A percentile compares a stretch with the other conserved stretches of the same genome.
Evolutionary conservation across 2,797 vertebrate genomes (phyloP).

Genomic region (Australoheros facetus): DNA sequence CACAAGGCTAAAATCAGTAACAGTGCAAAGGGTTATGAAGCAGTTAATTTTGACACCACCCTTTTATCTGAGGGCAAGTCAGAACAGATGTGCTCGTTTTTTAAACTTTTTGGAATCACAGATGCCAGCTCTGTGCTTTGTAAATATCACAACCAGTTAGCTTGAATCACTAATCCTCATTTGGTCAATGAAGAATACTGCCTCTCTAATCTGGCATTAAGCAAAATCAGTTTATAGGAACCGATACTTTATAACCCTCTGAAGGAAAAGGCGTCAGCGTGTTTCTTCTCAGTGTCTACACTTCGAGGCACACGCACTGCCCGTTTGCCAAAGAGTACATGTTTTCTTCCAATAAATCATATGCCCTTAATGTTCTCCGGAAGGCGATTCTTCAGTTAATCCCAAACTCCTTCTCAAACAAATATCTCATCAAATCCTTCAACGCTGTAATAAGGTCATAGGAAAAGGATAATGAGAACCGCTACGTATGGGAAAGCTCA

Average conservation of each 20-base stretch:
- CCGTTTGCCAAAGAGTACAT: neutral
- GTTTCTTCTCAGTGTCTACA: neutral
- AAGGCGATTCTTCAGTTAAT: conserved; percentile 58
- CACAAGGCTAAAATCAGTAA: neutral
- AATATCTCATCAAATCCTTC: conserved; percentile 72
- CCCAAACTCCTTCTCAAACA: conserved; percentile 57
- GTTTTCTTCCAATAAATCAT: conserved; percentile 28
- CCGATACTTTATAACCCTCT: neutral
- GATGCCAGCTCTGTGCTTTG: neutral
- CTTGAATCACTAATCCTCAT: neutral
- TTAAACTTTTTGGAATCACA: conserved; percentile 18
- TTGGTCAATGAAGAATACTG: neutral
- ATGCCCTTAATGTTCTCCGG: conserved; percentile 17
- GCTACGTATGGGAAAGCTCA: conserved; percentile 66
- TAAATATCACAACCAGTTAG: neutral
- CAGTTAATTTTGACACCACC: neutral
- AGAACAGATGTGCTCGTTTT: conserved; percentile 22
- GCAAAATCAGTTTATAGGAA: neutral
- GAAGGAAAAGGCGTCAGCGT: neutral
- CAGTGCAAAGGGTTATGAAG: neutral
- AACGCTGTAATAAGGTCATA: conserved; percentile 72
- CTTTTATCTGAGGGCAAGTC: neutral
- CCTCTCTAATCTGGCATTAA: neutral
- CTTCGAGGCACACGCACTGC: neutral
- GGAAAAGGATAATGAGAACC: conserved; percentile 72